A percentile compares a stretch with the other conserved stretches of the same genome.
These are phyloP conservation scores for Melitaea cinxia DNA, from an alignment of 1,140 invertebrate species.

Conservation along the genomic window DNA sequence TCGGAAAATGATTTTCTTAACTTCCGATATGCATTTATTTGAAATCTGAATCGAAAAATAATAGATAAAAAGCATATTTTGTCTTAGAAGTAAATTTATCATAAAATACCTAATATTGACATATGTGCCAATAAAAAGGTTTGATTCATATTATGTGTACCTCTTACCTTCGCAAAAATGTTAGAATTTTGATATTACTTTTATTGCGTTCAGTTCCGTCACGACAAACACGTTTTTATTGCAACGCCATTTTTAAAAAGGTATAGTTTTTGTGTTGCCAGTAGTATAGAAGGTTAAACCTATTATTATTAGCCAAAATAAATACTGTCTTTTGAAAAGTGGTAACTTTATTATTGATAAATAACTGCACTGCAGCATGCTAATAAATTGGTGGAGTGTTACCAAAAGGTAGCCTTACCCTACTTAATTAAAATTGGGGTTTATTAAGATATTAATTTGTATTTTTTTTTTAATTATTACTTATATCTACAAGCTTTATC, in stretches of 20 bases:
- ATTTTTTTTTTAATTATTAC: too few relatives aligned
- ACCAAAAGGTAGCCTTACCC: constrained; percentile 5
- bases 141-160: too few relatives aligned
- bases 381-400: constrained; percentile 4
- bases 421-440: too few relatives aligned
- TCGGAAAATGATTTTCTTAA: too few relatives aligned
- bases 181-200: background rate
- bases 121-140: too few relatives aligned
- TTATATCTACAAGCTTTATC: too few relatives aligned
- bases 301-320: constrained; percentile 3
- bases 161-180: constrained; percentile 31
- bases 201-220: too few relatives aligned
- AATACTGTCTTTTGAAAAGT: background rate
- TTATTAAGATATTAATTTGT: too few relatives aligned
- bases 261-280: constrained; percentile 22
- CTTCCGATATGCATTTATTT: background rate
- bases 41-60: constrained; percentile 18
- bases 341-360: constrained; percentile 10
- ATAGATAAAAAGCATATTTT: constrained; percentile 18
- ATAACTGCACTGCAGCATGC: constrained; percentile 6
- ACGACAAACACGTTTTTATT: constrained; percentile 18
- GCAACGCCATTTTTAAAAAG: constrained; percentile 26
- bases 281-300: constrained; percentile 17
- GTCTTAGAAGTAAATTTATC: too few relatives aligned
- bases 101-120: too few relatives aligned